Evolutionary conservation across 1,140 invertebrate species (phyloP).

Genomic region (Pogonomyrmex barbatus): DNA sequence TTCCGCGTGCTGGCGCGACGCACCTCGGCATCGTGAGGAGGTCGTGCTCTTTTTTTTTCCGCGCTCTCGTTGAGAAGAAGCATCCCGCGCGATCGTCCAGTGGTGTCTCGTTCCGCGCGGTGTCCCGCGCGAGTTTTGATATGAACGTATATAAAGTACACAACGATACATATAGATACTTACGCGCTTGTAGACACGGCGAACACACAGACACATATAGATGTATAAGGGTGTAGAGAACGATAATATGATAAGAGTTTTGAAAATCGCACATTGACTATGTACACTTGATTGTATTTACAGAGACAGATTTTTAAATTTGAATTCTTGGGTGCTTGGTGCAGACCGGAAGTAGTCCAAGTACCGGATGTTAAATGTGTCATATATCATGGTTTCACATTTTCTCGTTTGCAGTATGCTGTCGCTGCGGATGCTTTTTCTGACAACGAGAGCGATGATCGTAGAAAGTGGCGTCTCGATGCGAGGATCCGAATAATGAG

Average conservation of each 20-base stretch:
- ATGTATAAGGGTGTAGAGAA: constrained; percentile 33
- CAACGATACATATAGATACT: constrained; percentile 50
- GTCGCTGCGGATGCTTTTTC: constrained; percentile 52
- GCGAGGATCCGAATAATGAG: constrained; percentile 32
- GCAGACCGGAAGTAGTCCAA: constrained; percentile 19
- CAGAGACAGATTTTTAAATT: constrained; percentile 26
- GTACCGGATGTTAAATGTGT: constrained; percentile 11
- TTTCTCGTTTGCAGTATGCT: background rate
- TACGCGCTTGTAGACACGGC: constrained; percentile 34
- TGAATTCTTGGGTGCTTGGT: background rate
- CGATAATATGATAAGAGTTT: background rate
- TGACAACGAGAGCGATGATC: constrained; percentile 58
- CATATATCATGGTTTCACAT: background rate
- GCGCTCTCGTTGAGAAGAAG: constrained; percentile 60
- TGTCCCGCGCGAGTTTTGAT: background rate
- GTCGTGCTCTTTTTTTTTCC: constrained; percentile 28
- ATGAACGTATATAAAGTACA: constrained; percentile 4
- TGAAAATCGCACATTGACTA: constrained; percentile 46
- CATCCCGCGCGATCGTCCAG: constrained; percentile 33
- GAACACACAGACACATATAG: constrained; percentile 34
- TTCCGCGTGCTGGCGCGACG: constrained; percentile 38
- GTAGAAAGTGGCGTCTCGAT: constrained; percentile 63
- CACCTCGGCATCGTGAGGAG: constrained; percentile 19
- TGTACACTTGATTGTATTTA: constrained; percentile 47
- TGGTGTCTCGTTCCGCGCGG: background rate